These are phyloP conservation scores for Alauda arvensis DNA, from an alignment of 2,797 vertebrate genomes.

Conservation along the genomic window DNA sequence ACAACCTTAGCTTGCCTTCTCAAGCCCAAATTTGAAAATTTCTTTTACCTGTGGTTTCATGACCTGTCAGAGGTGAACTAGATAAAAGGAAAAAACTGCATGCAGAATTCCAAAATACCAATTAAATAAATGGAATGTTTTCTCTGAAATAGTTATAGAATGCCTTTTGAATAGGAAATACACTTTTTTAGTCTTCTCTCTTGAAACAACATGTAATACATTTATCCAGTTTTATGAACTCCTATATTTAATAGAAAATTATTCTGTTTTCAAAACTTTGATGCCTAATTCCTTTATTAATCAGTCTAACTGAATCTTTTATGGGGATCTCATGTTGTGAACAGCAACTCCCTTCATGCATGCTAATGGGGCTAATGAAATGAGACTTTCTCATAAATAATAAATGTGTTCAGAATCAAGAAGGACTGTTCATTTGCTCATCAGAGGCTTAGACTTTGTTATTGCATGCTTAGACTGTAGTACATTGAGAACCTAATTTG, in stretches of 20 bases:
- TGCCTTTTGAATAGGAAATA: background rate
- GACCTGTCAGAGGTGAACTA: background rate
- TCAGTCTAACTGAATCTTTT: background rate
- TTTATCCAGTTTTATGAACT: background rate
- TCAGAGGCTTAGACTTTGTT: background rate
- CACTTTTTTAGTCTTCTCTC: background rate
- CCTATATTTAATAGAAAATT: background rate
- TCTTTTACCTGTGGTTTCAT: background rate
- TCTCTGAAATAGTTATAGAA: background rate
- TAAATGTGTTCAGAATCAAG: slow-evolving; percentile 28
- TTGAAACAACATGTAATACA: background rate
- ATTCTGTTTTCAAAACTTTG: background rate
- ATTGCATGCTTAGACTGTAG: background rate
- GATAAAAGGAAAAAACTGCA: background rate
- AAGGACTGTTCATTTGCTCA: slow-evolving; percentile 42
- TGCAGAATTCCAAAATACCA: background rate
- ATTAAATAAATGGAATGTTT: background rate
- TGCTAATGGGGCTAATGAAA: slow-evolving; percentile 35
- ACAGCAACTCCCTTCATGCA: background rate
- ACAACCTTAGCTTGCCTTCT: background rate
- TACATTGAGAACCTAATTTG: background rate
- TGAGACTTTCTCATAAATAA: slow-evolving; percentile 66
- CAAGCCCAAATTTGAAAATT: background rate
- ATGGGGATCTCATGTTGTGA: slow-evolving; percentile 11
- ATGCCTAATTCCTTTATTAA: background rate